Evolutionary conservation across 1,140 invertebrate species (phyloP).

Genomic region (Temnothorax nylanderi): DNA sequence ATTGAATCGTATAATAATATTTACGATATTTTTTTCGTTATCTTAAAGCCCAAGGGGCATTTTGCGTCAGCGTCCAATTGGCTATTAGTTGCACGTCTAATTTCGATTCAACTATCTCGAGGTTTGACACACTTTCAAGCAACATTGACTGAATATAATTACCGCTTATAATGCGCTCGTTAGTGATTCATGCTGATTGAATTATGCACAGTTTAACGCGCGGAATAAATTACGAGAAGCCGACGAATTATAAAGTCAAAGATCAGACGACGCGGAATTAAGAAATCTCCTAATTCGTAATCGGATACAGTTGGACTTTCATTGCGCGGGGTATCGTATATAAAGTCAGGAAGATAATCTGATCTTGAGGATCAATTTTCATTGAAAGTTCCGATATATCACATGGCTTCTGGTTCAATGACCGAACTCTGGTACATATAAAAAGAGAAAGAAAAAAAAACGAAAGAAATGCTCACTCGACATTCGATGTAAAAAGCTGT

Average conservation of each 20-base stretch:
- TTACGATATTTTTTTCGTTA: background rate
- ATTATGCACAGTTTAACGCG: background rate
- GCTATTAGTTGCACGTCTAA: background rate
- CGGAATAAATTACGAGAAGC: background rate
- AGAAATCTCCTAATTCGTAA: slow-evolving; percentile 32
- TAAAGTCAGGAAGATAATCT: slow-evolving; percentile 55
- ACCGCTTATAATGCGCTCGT: background rate
- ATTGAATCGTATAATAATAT: background rate
- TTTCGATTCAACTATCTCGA: slow-evolving; percentile 14
- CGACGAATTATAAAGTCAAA: background rate
- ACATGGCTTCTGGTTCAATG: background rate
- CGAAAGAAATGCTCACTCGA: background rate
- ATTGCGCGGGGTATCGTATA: background rate
- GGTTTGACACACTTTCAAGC: background rate
- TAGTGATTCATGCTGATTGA: background rate
- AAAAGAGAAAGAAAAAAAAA: background rate
- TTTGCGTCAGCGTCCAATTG: background rate
- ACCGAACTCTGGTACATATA: too few relatives aligned
- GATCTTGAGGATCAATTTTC: slow-evolving; percentile 57
- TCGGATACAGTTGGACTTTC: slow-evolving; percentile 47
- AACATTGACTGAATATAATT: slow-evolving; percentile 7
- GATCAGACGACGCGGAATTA: background rate
- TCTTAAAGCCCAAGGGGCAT: background rate
- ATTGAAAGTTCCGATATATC: slow-evolving; percentile 18
- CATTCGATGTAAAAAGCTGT: background rate